These are phyloP conservation scores for Bambusicola thoracicus DNA, from an alignment of 2,113 vertebrate species.

Conservation along the genomic window DNA sequence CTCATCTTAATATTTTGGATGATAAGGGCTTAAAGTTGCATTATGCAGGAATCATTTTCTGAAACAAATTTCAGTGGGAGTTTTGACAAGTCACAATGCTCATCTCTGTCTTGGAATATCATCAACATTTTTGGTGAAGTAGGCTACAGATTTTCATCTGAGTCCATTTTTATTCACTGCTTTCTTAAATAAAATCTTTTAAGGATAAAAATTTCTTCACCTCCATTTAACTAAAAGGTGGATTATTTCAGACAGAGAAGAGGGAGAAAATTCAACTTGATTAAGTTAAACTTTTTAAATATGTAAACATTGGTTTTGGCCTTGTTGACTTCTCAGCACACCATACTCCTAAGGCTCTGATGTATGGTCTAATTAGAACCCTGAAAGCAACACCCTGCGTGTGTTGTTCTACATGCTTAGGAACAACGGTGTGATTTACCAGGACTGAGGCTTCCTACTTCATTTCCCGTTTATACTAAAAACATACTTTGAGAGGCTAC, in stretches of 20 bases:
- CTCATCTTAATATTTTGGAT: not conserved
- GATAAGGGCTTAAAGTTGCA: not conserved
- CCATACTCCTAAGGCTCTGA: not conserved
- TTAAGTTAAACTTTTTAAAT: not conserved
- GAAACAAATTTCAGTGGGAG: not conserved
- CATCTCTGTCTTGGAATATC: not conserved
- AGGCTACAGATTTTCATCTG: not conserved
- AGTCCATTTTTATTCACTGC: not conserved
- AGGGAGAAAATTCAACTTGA: not conserved
- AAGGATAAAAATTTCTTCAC: not conserved
- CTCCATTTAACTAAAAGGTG: not conserved
- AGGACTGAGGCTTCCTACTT: not conserved
- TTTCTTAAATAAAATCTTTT: not conserved
- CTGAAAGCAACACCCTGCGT: accelerated
- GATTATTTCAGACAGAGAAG: not conserved
- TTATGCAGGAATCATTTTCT: not conserved
- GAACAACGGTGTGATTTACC: not conserved
- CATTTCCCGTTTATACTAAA: not conserved
- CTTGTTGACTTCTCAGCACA: not conserved
- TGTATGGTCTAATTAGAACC: not conserved
- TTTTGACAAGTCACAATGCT: not conserved
- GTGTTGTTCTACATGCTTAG: not conserved
- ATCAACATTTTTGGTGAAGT: not conserved
- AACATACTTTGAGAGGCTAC: not conserved
- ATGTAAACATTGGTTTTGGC: not conserved